These are phyloP conservation scores for Oithona nana DNA, from an alignment of 2,888 invertebrate species.

Conservation along the genomic window DNA sequence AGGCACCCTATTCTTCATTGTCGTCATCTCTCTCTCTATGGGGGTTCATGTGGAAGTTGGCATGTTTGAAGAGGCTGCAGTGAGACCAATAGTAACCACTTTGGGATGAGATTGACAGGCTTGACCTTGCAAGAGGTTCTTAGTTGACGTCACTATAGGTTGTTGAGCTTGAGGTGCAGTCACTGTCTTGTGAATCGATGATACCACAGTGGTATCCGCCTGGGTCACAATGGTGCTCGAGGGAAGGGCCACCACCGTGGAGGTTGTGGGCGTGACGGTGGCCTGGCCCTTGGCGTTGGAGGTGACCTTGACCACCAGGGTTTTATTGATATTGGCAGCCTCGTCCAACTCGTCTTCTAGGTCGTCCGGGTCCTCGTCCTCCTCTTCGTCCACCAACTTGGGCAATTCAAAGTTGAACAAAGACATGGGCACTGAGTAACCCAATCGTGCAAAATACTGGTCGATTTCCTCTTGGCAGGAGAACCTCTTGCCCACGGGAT, in stretches of 20 bases:
- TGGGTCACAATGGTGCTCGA: not conserved
- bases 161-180: not conserved
- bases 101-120: too few species aligned
- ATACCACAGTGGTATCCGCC: not conserved
- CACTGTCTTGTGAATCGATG: not conserved
- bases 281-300: not conserved
- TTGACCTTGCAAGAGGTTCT: not conserved
- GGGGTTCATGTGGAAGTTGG: not conserved
- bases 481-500: slow-evolving; percentile 9
- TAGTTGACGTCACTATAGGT: too few species aligned
- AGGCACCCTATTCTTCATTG: too few species aligned
- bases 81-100: too few species aligned
- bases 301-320: not conserved
- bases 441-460: slow-evolving; percentile 7
- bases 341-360: not conserved
- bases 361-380: not conserved
- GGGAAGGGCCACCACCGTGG: not conserved
- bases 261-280: not conserved
- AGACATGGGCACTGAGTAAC: not conserved
- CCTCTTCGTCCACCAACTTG: not conserved
- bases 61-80: not conserved
- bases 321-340: not conserved
- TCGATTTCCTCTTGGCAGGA: slow-evolving; percentile 1
- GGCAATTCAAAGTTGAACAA: slow-evolving; percentile 9
- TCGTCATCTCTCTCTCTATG: too few species aligned